Evolutionary conservation across 1,140 invertebrate genomes (phyloP).

Genomic region (Sinella curviseta): DNA sequence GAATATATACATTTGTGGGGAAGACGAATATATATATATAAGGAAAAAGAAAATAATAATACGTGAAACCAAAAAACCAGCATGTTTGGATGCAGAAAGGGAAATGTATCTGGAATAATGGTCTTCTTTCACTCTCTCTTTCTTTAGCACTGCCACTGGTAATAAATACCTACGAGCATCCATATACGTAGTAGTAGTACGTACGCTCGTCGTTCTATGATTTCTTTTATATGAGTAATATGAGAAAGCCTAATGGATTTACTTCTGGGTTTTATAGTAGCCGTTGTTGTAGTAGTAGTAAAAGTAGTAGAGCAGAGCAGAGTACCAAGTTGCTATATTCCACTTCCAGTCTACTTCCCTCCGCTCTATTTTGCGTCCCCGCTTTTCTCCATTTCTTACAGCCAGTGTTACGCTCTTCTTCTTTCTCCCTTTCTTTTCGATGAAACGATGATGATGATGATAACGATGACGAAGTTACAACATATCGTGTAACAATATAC

Average conservation of each 20-base stretch:
- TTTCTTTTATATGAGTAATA: too few species aligned
- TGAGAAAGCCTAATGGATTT: neutral
- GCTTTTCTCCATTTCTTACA: neutral
- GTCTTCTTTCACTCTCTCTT: conserved; percentile 24
- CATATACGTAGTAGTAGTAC: too few species aligned
- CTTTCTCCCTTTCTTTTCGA: neutral
- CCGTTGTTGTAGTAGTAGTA: too few species aligned
- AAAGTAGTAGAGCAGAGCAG: too few species aligned
- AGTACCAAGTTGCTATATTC: neutral
- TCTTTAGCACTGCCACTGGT: neutral
- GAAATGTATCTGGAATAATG: conserved; percentile 11
- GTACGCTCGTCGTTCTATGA: neutral
- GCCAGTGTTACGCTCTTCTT: neutral
- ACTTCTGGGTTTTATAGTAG: neutral
- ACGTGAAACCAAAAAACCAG: neutral
- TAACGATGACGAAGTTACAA: too few species aligned
- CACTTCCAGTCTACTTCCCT: conserved; percentile 2
- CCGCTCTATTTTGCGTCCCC: conserved; percentile 3
- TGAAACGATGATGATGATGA: conserved; percentile 11
- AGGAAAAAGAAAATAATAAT: neutral
- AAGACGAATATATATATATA: neutral
- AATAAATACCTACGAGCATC: too few species aligned
- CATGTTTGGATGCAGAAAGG: neutral
- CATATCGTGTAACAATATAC: neutral
- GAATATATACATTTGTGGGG: too few species aligned